These are phyloP conservation scores for Perizoma flavofasciatum DNA, from an alignment of 2,888 invertebrate genomes.

Conservation along the genomic window DNA sequence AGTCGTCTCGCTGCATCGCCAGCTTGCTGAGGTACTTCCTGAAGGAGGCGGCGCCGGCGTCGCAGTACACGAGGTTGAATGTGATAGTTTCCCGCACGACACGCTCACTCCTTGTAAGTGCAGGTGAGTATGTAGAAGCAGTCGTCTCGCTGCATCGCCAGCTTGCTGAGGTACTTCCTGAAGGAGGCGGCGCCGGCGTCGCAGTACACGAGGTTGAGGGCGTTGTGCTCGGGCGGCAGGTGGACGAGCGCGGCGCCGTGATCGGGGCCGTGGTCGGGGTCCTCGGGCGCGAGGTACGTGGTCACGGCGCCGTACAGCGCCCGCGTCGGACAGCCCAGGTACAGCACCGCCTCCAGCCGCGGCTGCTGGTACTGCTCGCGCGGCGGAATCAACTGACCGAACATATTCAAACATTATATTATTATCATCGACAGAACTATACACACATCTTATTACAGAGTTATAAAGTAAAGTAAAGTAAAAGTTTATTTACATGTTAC, in stretches of 20 bases:
- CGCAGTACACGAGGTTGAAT: constrained; percentile 81
- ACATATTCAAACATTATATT: constrained; percentile 28
- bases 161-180: constrained; percentile 71
- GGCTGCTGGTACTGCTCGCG: constrained; percentile 58
- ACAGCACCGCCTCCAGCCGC: constrained; percentile 63
- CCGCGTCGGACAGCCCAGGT: constrained; percentile 57
- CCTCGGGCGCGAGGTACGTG: constrained; percentile 69
- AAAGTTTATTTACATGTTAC: too few relatives aligned
- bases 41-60: constrained; percentile 63
- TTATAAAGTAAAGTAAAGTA: too few relatives aligned
- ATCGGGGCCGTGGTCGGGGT: constrained; percentile 42
- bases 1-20: constrained; percentile 45
- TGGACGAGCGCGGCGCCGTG: constrained; percentile 77
- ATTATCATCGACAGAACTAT: too few relatives aligned
- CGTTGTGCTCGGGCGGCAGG: constrained; percentile 86
- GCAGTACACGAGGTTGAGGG: constrained; percentile 86
- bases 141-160: constrained; percentile 50
- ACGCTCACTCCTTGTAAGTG: constrained; percentile 49
- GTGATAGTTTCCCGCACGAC: too few relatives aligned
- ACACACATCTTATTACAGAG: too few relatives aligned
- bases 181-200: constrained; percentile 77
- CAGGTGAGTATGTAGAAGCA: constrained; percentile 67
- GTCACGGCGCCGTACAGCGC: constrained; percentile 55
- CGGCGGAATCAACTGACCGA: constrained; percentile 69
- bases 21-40: constrained; percentile 72